Evolutionary conservation across 2,888 invertebrate genomes (phyloP), one percentile per base, ranked within the genome.

Genomic region (Andrena bicolor): DNA sequence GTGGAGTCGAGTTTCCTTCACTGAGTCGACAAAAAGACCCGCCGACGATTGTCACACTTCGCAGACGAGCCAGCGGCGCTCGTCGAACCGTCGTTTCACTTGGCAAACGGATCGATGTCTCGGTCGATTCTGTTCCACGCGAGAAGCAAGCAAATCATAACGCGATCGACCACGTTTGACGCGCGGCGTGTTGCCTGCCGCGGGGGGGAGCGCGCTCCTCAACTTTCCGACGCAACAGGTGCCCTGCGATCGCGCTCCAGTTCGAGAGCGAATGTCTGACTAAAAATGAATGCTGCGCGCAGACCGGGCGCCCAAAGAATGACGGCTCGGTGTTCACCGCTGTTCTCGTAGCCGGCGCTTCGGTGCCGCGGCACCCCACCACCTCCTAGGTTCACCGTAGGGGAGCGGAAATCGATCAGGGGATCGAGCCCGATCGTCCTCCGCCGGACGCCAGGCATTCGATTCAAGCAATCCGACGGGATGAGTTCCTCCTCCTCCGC

Each of bases 401-500:
- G 63, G 41, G 63, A 80, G 51, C 28, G 41, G 51, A 63, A 64
- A 75, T 66, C 48, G 13, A 72, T 72, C 48, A 20, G 56, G 63
- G 64, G 56, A 61, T 73, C 58, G 3, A 41, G 23, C 20, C 26
- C 69, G 56, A 81, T 28, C n/a, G 35, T 32, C 26, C n/a, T 26
- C 58, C 16, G 23, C 10, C 6, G n/a, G 28, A 8, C 60, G 20
- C 13, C 51, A 30, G 20, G 10, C 8, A 2, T 5, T 23, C 16
- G 26, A 75, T n/a, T 41, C 35, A 3, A 28, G 20, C 2, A 48
- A 23, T n/a, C 13, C 28, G 8, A 8, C 26, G 20, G 41, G 51
- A 80, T 80, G 81, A 74, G 72, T n/a, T 80, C 80, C 20, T 72
- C 80, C 10, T 80, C 81, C 20, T 73, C 81, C n/a, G 56, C 81